Base-by-base conservation (phyloP, 2,797 vertebrate species). In the Melanotaenia trifasciata region DNA sequence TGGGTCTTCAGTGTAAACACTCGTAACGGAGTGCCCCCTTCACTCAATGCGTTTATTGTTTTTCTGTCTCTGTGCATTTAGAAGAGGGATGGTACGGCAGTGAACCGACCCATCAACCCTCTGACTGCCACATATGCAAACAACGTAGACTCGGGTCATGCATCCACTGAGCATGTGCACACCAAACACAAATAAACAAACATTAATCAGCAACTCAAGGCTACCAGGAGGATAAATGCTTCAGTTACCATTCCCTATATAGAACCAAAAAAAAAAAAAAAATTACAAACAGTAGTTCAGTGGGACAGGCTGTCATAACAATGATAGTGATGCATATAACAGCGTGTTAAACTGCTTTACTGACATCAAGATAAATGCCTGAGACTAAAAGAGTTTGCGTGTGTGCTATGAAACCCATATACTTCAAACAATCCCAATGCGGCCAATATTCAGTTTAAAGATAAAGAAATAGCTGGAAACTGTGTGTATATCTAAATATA, bases 31-130 rank as follows among this genome's bases (percentile, higher is more conserved):
- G 63, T 12, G 1, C 76, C 70, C 51, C 72, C 63, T 84, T 77
- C 30, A 59, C 62, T 72, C 58, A 26, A 16, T 40, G 61, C 78
- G 86, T 90, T 90, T 93, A 90, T 90, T 92, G 89, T 87, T 92
- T 89, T 90, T 90, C 88, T 88, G 90, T 90, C 89, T 87, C 66
- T 3, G 0, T 66, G 72, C 67, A 84, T 84, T 87, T 66, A 61
- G 61, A n/a, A 64, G 61, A 59, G 56, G 73, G 66, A 75, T 47
- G 64, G 62, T 58, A 60, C 74, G 67, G 76, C 67, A 33, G 66
- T 72, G 68, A 83, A 64, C 47, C 70, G 80, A 83, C 86, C 80
- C 33, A 38, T 58, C 85, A 84, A 91, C 88, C 86, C 28, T 0
- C 8, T 66, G 76, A 71, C 80, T 74, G 64, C 64, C 58, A 73